Conservation (phyloP, 2,888 invertebrate species). For the Amaurobius ferox region DNA sequence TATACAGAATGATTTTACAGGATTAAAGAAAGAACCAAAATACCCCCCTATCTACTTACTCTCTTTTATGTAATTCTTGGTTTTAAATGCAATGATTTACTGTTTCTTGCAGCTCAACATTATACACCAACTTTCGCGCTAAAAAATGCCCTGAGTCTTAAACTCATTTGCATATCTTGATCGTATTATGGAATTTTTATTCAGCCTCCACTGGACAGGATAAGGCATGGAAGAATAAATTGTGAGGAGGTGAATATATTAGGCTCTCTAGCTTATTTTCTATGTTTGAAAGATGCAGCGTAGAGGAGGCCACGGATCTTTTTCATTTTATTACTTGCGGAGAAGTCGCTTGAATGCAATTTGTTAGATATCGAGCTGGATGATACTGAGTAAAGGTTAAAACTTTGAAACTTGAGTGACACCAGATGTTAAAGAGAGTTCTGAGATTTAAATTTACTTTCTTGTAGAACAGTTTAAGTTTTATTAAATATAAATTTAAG, state of each 20-base stretch:
- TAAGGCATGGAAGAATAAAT: constrained; percentile 61
- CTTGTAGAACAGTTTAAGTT: no score
- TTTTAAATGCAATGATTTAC: constrained; percentile 58
- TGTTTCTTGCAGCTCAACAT: constrained; percentile 48
- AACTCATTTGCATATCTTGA: constrained; percentile 67
- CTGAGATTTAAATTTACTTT: no score
- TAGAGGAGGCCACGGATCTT: not conserved
- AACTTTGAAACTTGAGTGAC: no score
- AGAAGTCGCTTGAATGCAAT: not conserved
- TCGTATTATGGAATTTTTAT: constrained; percentile 65
- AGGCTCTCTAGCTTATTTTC: constrained; percentile 25
- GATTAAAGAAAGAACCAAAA: constrained; percentile 5
- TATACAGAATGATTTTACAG: not conserved
- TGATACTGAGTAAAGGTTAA: no score
- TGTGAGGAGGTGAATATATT: constrained; percentile 55
- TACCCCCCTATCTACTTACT: not conserved
- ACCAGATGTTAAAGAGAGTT: no score
- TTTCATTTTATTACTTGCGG: not conserved
- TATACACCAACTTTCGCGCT: constrained; percentile 46
- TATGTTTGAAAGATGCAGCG: not conserved
- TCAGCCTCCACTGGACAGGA: constrained; percentile 53
- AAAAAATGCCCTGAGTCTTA: constrained; percentile 26
- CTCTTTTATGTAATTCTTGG: constrained; percentile 5
- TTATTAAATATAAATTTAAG: no score
- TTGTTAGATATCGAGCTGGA: no score